These are phyloP conservation scores for Pseudomyrmex flavicornis DNA, from an alignment of 1,140 invertebrate genomes.

Conservation along the genomic window DNA sequence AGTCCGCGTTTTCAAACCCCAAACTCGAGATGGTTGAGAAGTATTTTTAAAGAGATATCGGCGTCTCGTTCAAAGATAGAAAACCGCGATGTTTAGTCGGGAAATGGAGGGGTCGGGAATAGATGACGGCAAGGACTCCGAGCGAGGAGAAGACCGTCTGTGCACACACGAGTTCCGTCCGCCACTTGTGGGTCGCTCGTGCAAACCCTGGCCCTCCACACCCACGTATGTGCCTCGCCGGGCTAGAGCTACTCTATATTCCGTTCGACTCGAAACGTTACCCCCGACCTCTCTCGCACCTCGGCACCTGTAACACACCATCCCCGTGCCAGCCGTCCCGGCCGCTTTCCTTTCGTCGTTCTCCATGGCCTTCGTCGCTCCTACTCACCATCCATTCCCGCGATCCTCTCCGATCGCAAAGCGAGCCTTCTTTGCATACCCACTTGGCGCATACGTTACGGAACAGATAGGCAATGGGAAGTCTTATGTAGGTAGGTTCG, in stretches of 20 bases:
- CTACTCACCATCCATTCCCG: slow-evolving; percentile 14
- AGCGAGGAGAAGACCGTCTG: slow-evolving; percentile 27
- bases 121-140: slow-evolving; percentile 31
- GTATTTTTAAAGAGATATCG: slow-evolving; percentile 47
- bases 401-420: slow-evolving; percentile 36
- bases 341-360: background rate
- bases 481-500: slow-evolving; percentile 40
- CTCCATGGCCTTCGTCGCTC: slow-evolving; percentile 2
- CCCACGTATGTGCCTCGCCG: slow-evolving; percentile 60
- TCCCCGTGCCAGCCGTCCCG: slow-evolving; percentile 15
- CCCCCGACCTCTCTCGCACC: slow-evolving; percentile 67
- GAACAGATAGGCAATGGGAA: slow-evolving; percentile 44
- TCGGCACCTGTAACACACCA: slow-evolving; percentile 70
- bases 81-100: slow-evolving; percentile 29
- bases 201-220: slow-evolving; percentile 61
- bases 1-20: background rate
- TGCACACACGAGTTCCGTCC: slow-evolving; percentile 50
- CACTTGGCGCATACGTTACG: slow-evolving; percentile 53
- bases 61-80: background rate
- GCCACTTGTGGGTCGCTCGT: slow-evolving; percentile 75
- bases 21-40: slow-evolving; percentile 12
- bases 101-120: slow-evolving; percentile 17
- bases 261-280: slow-evolving; percentile 73
- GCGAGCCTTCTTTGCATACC: slow-evolving; percentile 45
- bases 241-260: slow-evolving; percentile 73